Base-by-base conservation (phyloP, 1,140 invertebrate genomes). In the Drosophila grimshawi region DNA sequence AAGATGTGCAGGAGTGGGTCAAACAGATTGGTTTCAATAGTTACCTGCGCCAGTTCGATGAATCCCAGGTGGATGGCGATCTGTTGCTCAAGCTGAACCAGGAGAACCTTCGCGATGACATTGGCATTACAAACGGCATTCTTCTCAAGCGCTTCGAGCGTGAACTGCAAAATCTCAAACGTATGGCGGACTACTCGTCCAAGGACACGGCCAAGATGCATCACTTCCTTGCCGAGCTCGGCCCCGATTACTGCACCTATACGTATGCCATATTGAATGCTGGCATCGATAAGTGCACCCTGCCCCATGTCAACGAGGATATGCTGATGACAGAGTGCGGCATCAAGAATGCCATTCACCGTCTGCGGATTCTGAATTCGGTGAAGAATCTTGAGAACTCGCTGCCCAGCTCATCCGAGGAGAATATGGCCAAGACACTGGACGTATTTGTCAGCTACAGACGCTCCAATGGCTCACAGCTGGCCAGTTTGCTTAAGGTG, bases 361-460 rank as follows among this genome's bases (percentile, higher is more conserved):
- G 99, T 51, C 92, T 96, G 63, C 95, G 97, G 91, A 98, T 99
- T 88, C 93, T 98, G 53, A 97, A 98, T 78, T 95, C 97, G 5
- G 96, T 99, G 11, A 96, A 96, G 94, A 95, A 96, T 51, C 93
- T 94, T 91, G 94, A 94, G 93, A 96, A 93, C 91, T 94, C 93
- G 75, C 93, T 94, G 85, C 93, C 93, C 76, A 95, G 90, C 93
- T 94, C 94, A 78, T 96, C 93, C 30, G 95, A 97, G 80, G 96
- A 96, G 72, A 96, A 95, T 81, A 94, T 96, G 77, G 96, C 97
- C 85, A 98, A 98, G 92, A 96, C 96, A 4, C 93, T 98, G 59
- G 99, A 99, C 93, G 98, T 99, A 3, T 99, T 99, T 93, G 98
- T 99, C 68, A 99, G 98, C 93, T 99, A 99, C 92, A 94, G 99